Evolutionary conservation across 2,888 invertebrate species (phyloP), one percentile per base, ranked within the genome.

Genomic region (Pherbina coryleti): DNA sequence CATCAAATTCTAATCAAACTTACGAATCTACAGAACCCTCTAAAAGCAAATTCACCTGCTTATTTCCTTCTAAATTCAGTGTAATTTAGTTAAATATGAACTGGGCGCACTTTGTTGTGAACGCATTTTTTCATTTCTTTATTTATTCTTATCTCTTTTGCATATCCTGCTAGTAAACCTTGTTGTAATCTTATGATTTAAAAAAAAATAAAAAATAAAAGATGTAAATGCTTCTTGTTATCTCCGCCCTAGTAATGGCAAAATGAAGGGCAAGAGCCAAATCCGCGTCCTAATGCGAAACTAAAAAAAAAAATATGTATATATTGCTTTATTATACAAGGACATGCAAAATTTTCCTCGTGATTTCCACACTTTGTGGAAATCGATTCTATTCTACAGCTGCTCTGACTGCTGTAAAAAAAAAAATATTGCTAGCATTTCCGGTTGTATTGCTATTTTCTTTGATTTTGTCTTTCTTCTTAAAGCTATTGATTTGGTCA

Each of bases 311-410:
- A 64, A 31, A n/a, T 11, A 2, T n/a, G 31, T 64, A 34, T 64
- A n/a, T 64, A 64, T 64, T 64, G 31, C 64, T 64, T 64, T 17
- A 31, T 64, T n/a, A 31, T 64, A 2, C 64, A 64, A 64, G 64
- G 64, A 64, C 31, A 64, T 60, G 31, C 31, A 64, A 64, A 64
- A 28, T 31, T 31, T n/a, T 31, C 31, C 34, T 14, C 64, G 34
- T 28, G n/a, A 31, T 25, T 17, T 31, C 28, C 55, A 19, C 55
- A 55, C 55, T 55, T 55, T 55, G 55, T 28, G 8, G 57, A 60
- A 60, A 25, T 60, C 19, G 11, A 60, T 22, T 60, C 25, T 17
- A 64, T 31, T 28, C 14, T 14, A 31, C 64, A 64, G 34, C 28
- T 64, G 64, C 31, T 62, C 5, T 4, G 37, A 37, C 37, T 37